These are phyloP conservation scores for Telmatochromis brichardi DNA, from an alignment of 2,113 vertebrate genomes.

Conservation along the genomic window DNA sequence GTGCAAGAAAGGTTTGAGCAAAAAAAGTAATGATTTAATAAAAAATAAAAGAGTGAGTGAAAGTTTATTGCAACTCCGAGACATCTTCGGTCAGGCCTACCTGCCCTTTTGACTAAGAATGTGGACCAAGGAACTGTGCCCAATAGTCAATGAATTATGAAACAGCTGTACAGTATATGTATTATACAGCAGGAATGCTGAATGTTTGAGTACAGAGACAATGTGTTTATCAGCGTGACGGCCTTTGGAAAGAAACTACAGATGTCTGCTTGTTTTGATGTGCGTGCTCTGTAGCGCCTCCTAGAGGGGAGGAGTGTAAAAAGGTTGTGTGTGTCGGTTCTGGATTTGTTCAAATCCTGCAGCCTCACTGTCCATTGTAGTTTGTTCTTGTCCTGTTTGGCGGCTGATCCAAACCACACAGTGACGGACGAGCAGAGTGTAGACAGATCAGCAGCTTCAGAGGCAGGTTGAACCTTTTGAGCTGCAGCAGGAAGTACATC, in stretches of 20 bases:
- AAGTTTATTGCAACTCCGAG: not conserved
- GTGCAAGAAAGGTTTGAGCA: not conserved
- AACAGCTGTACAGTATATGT: not conserved
- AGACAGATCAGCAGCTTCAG: not conserved
- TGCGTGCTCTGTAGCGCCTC: not conserved
- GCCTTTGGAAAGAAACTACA: not conserved
- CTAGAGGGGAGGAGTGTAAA: not conserved
- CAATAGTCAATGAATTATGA: not conserved
- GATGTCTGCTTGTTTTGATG: not conserved
- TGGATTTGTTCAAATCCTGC: not conserved
- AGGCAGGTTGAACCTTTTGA: not conserved
- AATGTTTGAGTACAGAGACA: not conserved
- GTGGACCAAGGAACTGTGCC: fast-evolving
- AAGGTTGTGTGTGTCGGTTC: not conserved
- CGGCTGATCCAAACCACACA: fast-evolving
- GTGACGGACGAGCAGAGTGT: fast-evolving
- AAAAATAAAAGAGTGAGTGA: not conserved
- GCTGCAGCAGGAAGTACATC: not conserved
- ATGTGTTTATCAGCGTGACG: not conserved
- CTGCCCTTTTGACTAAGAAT: not conserved
- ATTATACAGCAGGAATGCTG: not conserved
- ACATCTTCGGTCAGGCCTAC: fast-evolving
- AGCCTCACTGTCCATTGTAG: not conserved
- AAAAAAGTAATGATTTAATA: not conserved
- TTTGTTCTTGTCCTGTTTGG: not conserved